Conservation (phyloP, 2,888 invertebrate species). For the Nymphalis polychloros region DNA sequence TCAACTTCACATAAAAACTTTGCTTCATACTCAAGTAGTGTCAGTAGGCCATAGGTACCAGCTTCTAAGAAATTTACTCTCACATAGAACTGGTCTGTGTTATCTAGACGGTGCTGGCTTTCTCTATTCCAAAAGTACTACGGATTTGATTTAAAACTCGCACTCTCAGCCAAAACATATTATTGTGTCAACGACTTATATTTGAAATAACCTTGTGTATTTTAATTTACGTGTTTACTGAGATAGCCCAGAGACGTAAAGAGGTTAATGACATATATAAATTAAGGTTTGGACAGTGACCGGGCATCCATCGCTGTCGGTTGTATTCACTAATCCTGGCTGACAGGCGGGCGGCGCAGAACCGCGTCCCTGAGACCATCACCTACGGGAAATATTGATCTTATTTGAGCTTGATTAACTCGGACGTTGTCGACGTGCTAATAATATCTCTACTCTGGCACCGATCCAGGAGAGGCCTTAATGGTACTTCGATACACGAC, state of each 20-base stretch:
- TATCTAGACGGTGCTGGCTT: slow-evolving; percentile 41
- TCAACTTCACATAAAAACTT: neutral
- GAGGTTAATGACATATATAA: slow-evolving; percentile 46
- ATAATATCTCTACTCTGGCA: slow-evolving; percentile 78
- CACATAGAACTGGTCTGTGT: slow-evolving; percentile 49
- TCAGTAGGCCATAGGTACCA: slow-evolving; percentile 45
- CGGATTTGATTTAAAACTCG: slow-evolving; percentile 17
- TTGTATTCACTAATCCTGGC: slow-evolving; percentile 11
- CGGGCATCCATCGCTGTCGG: slow-evolving; percentile 45
- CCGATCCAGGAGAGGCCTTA: slow-evolving; percentile 75
- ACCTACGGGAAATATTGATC: slow-evolving; percentile 79
- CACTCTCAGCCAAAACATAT: slow-evolving; percentile 31
- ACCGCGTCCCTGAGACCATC: slow-evolving; percentile 60
- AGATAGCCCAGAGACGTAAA: slow-evolving; percentile 44
- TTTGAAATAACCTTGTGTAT: slow-evolving; percentile 33
- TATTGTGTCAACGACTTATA: slow-evolving; percentile 34
- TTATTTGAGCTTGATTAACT: slow-evolving; percentile 81
- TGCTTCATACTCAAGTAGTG: slow-evolving; percentile 35
- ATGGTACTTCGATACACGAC: slow-evolving; percentile 78
- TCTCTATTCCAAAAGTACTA: slow-evolving; percentile 37
- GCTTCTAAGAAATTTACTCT: slow-evolving; percentile 49
- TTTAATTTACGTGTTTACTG: slow-evolving; percentile 44
- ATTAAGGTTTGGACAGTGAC: slow-evolving; percentile 44
- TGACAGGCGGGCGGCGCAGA: slow-evolving; percentile 36
- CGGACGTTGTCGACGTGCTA: slow-evolving; percentile 76